These are phyloP conservation scores for Apeltes quadracus DNA, from an alignment of 2,113 vertebrate species.

Conservation along the genomic window DNA sequence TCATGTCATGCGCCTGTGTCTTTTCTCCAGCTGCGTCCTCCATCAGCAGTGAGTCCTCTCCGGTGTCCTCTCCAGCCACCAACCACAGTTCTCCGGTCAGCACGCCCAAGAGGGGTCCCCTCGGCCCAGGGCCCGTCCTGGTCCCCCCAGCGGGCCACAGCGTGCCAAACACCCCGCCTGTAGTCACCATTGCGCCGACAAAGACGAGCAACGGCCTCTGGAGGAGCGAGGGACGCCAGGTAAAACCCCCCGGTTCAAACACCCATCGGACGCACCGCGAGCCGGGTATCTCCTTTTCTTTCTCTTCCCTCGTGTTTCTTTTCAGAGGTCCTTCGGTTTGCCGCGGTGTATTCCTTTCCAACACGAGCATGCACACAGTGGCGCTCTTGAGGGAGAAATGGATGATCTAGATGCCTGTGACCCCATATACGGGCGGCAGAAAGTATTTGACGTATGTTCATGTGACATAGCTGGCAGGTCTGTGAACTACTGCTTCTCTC, in stretches of 20 bases:
- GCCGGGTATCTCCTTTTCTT: not conserved
- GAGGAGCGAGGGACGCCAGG: slow-evolving; percentile 95
- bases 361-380: slow-evolving; percentile 29
- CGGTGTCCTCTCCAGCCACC: slow-evolving; percentile 95
- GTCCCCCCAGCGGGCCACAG: slow-evolving; percentile 91
- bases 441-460: slow-evolving; percentile 68
- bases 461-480: slow-evolving; percentile 53
- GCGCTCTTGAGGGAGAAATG: slow-evolving; percentile 47
- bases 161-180: slow-evolving; percentile 95
- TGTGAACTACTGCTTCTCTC: slow-evolving; percentile 22
- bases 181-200: slow-evolving; percentile 98
- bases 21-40: slow-evolving; percentile 86
- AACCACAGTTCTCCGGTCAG: slow-evolving; percentile 98
- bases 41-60: slow-evolving; percentile 97
- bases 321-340: not conserved
- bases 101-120: slow-evolving; percentile 94
- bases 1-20: slow-evolving; percentile 30
- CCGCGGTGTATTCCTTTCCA: not conserved
- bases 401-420: slow-evolving; percentile 47
- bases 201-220: slow-evolving; percentile 97
- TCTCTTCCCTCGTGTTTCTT: not conserved
- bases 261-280: not conserved
- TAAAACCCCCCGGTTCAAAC: slow-evolving; percentile 55
- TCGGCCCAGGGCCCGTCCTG: slow-evolving; percentile 94
- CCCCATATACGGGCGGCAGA: slow-evolving; percentile 41